Evolutionary conservation across 1,140 invertebrate species (phyloP).

Genomic region (Papilio helenus): DNA sequence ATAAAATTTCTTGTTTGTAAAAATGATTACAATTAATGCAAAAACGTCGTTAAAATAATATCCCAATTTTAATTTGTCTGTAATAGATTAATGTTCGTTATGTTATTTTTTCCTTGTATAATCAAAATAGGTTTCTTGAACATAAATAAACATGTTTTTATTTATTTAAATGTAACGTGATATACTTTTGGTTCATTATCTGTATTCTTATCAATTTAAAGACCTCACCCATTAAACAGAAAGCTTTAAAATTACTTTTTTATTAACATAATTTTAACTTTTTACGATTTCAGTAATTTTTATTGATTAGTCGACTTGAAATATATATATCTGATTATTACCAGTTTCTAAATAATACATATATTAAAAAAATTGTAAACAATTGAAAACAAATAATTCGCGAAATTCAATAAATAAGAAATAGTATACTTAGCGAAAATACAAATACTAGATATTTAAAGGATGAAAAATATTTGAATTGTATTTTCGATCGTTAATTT

Average conservation of each 20-base stretch:
- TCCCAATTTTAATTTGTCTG: neutral
- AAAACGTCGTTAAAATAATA: neutral
- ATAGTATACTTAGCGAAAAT: neutral
- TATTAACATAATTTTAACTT: neutral
- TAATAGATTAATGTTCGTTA: neutral
- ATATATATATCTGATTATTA: no score
- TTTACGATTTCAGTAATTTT: neutral
- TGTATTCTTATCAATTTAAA: neutral
- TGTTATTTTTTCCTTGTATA: no score
- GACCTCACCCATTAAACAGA: neutral
- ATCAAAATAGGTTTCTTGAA: neutral
- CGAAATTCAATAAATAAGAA: neutral
- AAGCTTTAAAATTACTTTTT: neutral
- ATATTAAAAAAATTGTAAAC: neutral
- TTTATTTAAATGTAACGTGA: slow-evolving; percentile 21
- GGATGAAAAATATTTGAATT: slow-evolving; percentile 33
- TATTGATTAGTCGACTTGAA: neutral
- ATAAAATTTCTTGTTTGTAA: neutral
- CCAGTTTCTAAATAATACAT: no score
- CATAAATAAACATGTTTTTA: slow-evolving; percentile 5
- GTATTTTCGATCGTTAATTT: slow-evolving; percentile 63
- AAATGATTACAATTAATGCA: neutral
- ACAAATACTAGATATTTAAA: slow-evolving; percentile 2
- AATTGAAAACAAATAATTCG: neutral
- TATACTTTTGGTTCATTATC: slow-evolving; percentile 4